Evolutionary conservation across 2,113 vertebrate genomes (phyloP).

Genomic region (Dasypus novemcinctus): DNA sequence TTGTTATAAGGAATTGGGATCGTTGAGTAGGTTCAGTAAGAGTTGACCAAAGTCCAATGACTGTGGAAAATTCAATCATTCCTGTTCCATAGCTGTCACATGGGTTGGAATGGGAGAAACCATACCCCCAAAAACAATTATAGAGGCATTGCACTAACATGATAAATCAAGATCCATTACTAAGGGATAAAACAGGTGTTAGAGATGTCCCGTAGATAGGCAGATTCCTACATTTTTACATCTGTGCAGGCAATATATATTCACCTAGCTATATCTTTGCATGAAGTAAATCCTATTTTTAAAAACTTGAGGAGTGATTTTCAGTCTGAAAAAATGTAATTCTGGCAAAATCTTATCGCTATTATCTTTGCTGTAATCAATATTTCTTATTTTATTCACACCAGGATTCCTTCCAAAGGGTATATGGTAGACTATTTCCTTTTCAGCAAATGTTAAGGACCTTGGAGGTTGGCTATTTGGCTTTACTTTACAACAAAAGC

Average conservation of each 20-base stretch:
- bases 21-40: neutral
- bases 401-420: neutral
- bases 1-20: neutral
- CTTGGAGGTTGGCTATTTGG: neutral
- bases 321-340: neutral
- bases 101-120: neutral
- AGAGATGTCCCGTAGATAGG: neutral
- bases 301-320: neutral
- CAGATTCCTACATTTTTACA: neutral
- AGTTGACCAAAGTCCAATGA: neutral
- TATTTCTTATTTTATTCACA: constrained; percentile 1
- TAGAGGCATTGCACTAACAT: neutral
- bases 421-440: neutral
- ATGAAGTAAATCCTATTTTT: neutral
- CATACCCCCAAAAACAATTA: neutral
- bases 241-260: neutral
- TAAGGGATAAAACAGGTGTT: neutral
- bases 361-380: neutral
- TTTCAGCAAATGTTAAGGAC: neutral
- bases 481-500: constrained; percentile 3
- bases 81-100: neutral
- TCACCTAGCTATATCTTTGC: neutral
- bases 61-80: neutral
- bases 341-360: neutral
- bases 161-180: neutral